Base-by-base conservation (phyloP, 2,113 vertebrate genomes). In the Solenodon paradoxus region DNA sequence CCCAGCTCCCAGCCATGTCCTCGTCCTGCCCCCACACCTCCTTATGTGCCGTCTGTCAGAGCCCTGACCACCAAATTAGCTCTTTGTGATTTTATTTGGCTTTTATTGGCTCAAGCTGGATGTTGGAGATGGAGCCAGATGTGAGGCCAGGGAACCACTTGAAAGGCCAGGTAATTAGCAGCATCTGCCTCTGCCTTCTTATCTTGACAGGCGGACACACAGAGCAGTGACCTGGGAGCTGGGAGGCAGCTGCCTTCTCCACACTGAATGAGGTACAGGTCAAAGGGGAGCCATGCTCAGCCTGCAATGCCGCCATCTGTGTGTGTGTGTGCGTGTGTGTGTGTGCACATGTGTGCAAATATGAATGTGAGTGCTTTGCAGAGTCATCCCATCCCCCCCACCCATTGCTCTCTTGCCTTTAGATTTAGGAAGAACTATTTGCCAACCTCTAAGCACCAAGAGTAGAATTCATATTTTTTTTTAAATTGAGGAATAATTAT, bases 111-210 rank as follows among this genome's bases (percentile, higher is more conserved):
- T 98, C 98, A 94, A 88, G 97, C 96, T 98, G 97, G 98, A 98
- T 95, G 97, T 96, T 96, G 95, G 95, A 97, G 98, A 98, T 95
- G 96, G 97, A 98, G 98, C 96, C 98, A 98, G 99, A 99, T 98
- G 99, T 98, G 98, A 97, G 97, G 95, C 97, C 88, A 71, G 26
- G 55, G 96, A 97, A 97, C 95, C 97, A 96, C 98, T 98, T 98
- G 98, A 98, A 98, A 98, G 98, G 90, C 97, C 97, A 98, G 98
- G 98, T 99, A 98, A 99, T 98, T 98, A 98, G 98, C 98, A 98
- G 98, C 98, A 97, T 99, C 98, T 99, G 98, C 97, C 93, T 96
- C 90, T 72, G 95, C 97, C 94, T 97, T 98, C 98, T 99, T 99
- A 99, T 99, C 98, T 98, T 96, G 97, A 98, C 98, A 97, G 96